These are phyloP conservation scores for Bufo bufo DNA, from an alignment of 2,113 vertebrate genomes.

Conservation along the genomic window DNA sequence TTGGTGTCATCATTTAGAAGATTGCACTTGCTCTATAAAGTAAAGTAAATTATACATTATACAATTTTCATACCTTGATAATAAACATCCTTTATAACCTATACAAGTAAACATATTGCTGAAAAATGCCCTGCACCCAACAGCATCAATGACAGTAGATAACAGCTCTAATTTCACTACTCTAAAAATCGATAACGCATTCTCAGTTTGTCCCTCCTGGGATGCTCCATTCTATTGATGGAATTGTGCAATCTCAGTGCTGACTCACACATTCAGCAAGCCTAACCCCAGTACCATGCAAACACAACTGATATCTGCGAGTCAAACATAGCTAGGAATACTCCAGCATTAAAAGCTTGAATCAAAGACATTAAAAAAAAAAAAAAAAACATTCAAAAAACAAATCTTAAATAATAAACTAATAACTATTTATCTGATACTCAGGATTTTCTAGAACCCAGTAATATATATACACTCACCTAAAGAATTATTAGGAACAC, in stretches of 20 bases:
- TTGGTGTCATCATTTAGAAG: too few relatives aligned
- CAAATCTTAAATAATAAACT: background rate
- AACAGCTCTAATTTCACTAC: constrained; percentile 36
- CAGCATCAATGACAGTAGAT: constrained; percentile 17
- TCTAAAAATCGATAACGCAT: constrained; percentile 49
- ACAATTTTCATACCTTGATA: background rate
- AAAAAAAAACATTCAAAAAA: background rate
- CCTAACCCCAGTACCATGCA: background rate
- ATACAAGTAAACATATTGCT: constrained; percentile 1
- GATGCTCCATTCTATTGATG: constrained; percentile 26
- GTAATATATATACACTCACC: too few relatives aligned
- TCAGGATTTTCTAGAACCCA: too few relatives aligned
- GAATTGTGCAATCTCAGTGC: constrained; percentile 35
- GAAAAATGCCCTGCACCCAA: constrained; percentile 22
- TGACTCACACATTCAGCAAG: constrained; percentile 10
- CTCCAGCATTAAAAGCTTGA: background rate
- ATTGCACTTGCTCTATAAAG: background rate
- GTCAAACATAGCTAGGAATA: background rate
- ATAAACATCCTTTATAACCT: background rate
- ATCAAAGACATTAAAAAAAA: background rate
- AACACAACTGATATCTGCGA: background rate
- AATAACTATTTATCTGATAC: too few relatives aligned
- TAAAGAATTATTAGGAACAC: too few relatives aligned
- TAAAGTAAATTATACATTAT: background rate
- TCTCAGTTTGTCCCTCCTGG: constrained; percentile 25